Base-by-base conservation (phyloP, 2,888 invertebrate species). In the Callinectes sapidus region DNA sequence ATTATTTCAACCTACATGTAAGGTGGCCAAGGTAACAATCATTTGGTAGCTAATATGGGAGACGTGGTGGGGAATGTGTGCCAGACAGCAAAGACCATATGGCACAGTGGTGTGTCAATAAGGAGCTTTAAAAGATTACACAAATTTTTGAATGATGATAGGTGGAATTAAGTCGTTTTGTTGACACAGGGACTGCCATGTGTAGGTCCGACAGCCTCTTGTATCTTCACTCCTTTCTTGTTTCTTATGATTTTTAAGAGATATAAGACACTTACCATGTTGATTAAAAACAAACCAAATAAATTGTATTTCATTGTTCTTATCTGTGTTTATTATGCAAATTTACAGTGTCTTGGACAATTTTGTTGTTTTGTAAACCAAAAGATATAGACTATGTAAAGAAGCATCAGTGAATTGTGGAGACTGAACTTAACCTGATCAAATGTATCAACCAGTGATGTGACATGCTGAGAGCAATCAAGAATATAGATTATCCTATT, bases 401-500 rank as follows among this genome's bases (percentile, higher is more conserved):
- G 32, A 32, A 35, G 18, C 81, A 81, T 81, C 35, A 16, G 81
- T 81, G 81, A 81, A 16, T 35, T 14, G 18, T 16, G 32, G 81
- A 81, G 16, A 35, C 18, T 32, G 16, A 32, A 81, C 35, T 81
- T 35, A 81, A 35, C 35, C 5, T 81, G 2, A 81, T 32, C 35
- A 81, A 81, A 16, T 48, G 48, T 48, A 18, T 14, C 35, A 81
- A 81, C 2, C 81, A 81, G 18, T 81, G 32, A 81, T 14, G 18
- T 81, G 32, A 81, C 32, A 81, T 81, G 16, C 81, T 81, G 35
- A 81, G 81, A 81, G 81, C 18, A 81, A 81, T 32, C n/a, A 35
- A 81, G 81, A 81, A 81, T 81, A 81, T 81, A 35, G 35, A 81
- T 32, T 81, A 81, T 81, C 81, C 81, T 81, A 81, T 87, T 1